Evolutionary conservation across 2,888 invertebrate species (phyloP).

Genomic region (Drosophila nigricruria): DNA sequence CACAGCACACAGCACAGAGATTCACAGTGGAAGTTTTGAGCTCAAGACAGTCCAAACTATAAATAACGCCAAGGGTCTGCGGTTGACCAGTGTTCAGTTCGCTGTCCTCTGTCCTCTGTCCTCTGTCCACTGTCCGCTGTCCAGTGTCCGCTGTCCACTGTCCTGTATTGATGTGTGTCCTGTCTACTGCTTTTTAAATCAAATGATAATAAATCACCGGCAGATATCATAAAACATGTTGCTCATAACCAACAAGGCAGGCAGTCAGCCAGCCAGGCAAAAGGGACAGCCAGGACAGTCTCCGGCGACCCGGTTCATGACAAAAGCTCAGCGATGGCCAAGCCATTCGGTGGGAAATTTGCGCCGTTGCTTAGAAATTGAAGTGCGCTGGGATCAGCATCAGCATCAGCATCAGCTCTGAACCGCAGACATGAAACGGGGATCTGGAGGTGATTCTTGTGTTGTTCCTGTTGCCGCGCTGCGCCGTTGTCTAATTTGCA

Average conservation of each 20-base stretch:
- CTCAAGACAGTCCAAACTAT: constrained; percentile 54
- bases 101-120: constrained; percentile 30
- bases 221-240: constrained; percentile 84
- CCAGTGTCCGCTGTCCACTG: constrained; percentile 29
- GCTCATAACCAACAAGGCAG: constrained; percentile 72
- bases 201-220: constrained; percentile 84
- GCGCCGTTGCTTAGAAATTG: constrained; percentile 67
- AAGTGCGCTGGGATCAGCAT: constrained; percentile 25
- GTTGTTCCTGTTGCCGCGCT: constrained; percentile 39
- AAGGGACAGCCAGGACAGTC: constrained; percentile 27
- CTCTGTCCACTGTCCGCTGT: constrained; percentile 29
- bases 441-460: constrained; percentile 28
- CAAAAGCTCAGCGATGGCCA: constrained; percentile 63
- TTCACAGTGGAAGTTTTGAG: constrained; percentile 22
- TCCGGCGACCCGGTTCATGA: constrained; percentile 44
- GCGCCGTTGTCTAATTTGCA: constrained; percentile 74
- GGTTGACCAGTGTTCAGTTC: constrained; percentile 22
- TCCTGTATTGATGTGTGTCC: constrained; percentile 77
- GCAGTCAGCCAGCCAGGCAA: constrained; percentile 17
- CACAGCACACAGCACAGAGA: neutral
- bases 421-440: neutral
- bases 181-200: constrained; percentile 83
- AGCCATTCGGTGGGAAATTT: constrained; percentile 66
- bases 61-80: constrained; percentile 68
- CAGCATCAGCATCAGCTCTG: constrained; percentile 26